Evolutionary conservation across 1,140 invertebrate genomes (phyloP).

Genomic region (Gryllus bimaculatus): DNA sequence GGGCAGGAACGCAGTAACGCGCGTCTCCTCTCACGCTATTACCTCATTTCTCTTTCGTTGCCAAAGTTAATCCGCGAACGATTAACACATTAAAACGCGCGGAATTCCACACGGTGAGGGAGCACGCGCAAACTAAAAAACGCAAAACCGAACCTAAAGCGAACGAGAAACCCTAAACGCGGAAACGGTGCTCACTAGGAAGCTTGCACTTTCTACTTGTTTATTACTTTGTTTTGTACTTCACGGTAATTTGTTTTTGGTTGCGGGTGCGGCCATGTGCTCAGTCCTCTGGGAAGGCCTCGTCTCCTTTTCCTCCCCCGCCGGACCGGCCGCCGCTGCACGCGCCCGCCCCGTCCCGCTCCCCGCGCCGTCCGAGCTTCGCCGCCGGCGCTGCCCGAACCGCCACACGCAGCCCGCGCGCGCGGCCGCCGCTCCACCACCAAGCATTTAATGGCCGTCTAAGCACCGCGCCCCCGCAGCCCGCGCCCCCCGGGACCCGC

Average conservation of each 20-base stretch:
- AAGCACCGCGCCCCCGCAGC: background rate
- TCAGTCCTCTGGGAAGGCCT: conserved; percentile 16
- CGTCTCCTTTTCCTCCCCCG: conserved; percentile 9
- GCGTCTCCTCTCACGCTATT: background rate
- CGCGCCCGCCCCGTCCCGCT: too few relatives aligned
- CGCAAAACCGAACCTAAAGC: background rate
- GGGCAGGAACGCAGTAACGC: background rate
- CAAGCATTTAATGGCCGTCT: too few relatives aligned
- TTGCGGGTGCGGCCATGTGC: conserved; percentile 22
- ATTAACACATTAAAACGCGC: conserved; percentile 1
- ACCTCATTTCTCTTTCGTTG: background rate
- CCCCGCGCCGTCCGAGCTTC: too few relatives aligned
- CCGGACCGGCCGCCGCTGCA: too few relatives aligned
- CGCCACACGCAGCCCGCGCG: too few relatives aligned
- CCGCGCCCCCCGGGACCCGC: conserved; percentile 13
- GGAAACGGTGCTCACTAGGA: background rate
- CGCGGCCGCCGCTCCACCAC: too few relatives aligned
- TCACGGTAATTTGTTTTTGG: conserved; percentile 21
- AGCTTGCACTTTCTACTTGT: conserved; percentile 4
- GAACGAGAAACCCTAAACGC: background rate
- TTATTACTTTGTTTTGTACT: conserved; percentile 5
- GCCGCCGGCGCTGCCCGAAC: too few relatives aligned
- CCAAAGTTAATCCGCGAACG: background rate
- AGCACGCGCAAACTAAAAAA: background rate
- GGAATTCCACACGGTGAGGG: background rate